phyloP scores from a whole-genome alignment of 2,797 vertebrate genomes.

The Cheracebus regulus region DNA sequence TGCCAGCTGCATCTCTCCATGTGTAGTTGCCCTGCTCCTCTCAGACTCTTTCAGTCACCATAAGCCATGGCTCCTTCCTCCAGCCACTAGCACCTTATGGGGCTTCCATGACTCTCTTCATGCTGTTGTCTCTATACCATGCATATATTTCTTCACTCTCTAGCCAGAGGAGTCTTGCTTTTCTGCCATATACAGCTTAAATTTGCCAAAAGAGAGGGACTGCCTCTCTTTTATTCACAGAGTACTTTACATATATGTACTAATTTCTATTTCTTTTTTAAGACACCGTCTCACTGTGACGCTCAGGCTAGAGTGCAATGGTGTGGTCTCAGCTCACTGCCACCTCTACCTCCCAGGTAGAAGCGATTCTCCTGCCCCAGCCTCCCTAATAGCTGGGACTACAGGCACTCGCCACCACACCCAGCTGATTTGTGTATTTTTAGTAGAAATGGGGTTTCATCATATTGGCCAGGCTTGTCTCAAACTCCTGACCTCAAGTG shows the following conservation, averaged over 20 bases:
- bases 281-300: too few species aligned
- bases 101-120: background rate
- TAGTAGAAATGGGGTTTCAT: too few species aligned
- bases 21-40: background rate
- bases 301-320: too few species aligned
- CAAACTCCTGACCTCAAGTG: too few species aligned
- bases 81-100: background rate
- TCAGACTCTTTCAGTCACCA: background rate
- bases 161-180: background rate
- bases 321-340: too few species aligned
- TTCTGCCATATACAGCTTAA: background rate
- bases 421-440: too few species aligned
- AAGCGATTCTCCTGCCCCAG: too few species aligned
- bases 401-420: rapidly evolving
- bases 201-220: too few species aligned
- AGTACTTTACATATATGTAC: background rate
- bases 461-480: too few species aligned
- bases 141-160: background rate
- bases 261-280: background rate
- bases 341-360: too few species aligned
- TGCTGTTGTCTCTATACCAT: background rate
- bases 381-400: too few species aligned
- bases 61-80: background rate
- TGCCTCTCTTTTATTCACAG: background rate
- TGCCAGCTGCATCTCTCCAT: background rate